phyloP scores from a whole-genome alignment of 2,113 vertebrate species.

The Strigops habroptila region DNA sequence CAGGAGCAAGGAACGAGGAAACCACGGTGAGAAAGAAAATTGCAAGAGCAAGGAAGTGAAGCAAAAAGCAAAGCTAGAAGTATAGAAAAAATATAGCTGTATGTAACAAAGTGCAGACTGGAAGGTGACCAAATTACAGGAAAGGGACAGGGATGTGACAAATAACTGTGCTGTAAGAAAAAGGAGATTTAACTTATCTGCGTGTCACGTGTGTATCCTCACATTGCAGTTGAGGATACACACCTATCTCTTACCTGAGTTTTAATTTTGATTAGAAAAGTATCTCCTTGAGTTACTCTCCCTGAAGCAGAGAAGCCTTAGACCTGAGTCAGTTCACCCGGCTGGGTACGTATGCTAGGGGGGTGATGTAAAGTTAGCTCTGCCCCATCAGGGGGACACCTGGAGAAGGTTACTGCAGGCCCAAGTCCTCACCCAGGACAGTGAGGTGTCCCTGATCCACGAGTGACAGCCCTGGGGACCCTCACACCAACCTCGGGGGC shows the following conservation, averaged over 20 bases:
- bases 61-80: not conserved
- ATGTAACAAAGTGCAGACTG: not conserved
- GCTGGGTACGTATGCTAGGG: accelerated
- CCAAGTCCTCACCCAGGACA: not conserved
- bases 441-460: not conserved
- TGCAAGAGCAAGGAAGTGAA: not conserved
- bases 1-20: not conserved
- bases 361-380: not conserved
- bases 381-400: not conserved
- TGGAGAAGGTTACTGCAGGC: not conserved
- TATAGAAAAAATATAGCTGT: not conserved
- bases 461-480: not conserved
- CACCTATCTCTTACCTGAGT: not conserved
- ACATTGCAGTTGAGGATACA: not conserved
- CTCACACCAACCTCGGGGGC: accelerated
- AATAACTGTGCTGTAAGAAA: not conserved
- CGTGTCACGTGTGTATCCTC: not conserved
- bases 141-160: accelerated
- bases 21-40: not conserved
- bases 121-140: not conserved
- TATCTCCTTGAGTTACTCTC: not conserved
- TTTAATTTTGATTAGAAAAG: not conserved
- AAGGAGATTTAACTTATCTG: not conserved
- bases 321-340: not conserved
- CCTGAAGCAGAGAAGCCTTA: not conserved